phyloP scores from a whole-genome alignment of 23 tunicate genomes.

The Ciona savignyi region DNA sequence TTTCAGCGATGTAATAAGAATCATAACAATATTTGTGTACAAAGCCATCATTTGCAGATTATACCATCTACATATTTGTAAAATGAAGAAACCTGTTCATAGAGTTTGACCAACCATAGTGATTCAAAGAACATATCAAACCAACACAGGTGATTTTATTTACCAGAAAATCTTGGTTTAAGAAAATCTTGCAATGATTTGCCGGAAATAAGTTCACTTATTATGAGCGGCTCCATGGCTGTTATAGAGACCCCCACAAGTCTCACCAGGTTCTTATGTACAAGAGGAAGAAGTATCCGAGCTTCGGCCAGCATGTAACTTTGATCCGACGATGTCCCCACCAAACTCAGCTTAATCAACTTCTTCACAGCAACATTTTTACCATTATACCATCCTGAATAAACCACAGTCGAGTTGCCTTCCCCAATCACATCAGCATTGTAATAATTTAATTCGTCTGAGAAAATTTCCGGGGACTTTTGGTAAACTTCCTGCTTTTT shows the following conservation, averaged over 20 bases:
- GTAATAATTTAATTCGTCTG: conserved; percentile 40
- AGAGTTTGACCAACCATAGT: neutral
- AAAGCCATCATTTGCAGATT: no score
- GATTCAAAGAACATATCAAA: no score
- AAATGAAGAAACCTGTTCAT: no score
- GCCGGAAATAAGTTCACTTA: conserved; percentile 69
- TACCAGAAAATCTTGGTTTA: no score
- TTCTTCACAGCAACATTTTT: conserved; percentile 75
- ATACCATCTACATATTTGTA: no score
- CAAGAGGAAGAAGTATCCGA: conserved; percentile 40
- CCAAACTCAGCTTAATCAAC: conserved; percentile 33
- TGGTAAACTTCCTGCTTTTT: neutral
- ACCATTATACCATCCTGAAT: conserved; percentile 46
- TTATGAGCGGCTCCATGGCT: conserved; percentile 59
- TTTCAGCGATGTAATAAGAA: neutral
- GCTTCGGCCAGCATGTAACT: conserved; percentile 84
- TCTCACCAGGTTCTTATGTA: conserved; percentile 58
- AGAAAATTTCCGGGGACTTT: conserved; percentile 49
- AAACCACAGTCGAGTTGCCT: conserved; percentile 58
- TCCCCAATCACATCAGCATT: conserved; percentile 73
- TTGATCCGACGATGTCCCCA: conserved; percentile 51
- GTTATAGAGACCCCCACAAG: conserved; percentile 57
- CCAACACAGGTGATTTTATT: no score
- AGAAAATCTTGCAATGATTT: conserved; percentile 29
- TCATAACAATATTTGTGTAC: neutral